Evolutionary conservation across 2,113 vertebrate species (phyloP), one percentile per base, ranked within the genome.

Genomic region (Smithornis capensis): DNA sequence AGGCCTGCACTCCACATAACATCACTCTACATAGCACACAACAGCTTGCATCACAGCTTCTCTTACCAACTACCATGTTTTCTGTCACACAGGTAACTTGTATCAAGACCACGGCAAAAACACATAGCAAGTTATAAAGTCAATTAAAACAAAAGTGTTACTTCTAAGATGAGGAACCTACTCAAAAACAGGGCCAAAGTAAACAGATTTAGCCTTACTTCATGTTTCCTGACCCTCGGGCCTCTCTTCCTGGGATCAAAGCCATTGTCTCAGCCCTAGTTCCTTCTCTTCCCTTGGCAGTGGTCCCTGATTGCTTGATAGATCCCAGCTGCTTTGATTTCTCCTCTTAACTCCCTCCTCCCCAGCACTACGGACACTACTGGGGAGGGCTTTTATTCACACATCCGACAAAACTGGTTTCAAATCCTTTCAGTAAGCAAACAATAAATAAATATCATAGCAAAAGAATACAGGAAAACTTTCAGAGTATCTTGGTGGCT

Each of bases 171-270:
- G 55, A 90, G 33, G 6, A 88, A 10, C 50, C 45, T 71, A 52
- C 47, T 86, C 55, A 62, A 94, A 87, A 47, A 0, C 17, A 88
- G 33, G 13, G 67, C 94, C 96, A 97, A 94, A 85, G 19, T 40
- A 93, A 93, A 91, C 71, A 91, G 42, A 88, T 57, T 42, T 29
- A 59, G 63, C 17, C 87, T 96, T 91, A 90, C 59, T 88, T 95
- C 87, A 91, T 87, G 12, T 68, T 96, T 95, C 91, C 78, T 97
- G 94, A 91, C 87, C 92, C 27, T 6, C 29, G 83, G n/a, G 19
- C 67, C 71, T 88, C 84, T 93, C 88, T 94, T 96, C 71, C 94
- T 96, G 85, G 92, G 95, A 93, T 95, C 95, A 96, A 97, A 95
- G 95, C 92, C 94, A 82, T 73, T 63, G 15, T 92, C 73, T 69